Percentiles rank a stretch among this genome's conserved stretches.
phyloP scores from a whole-genome alignment of 2,113 vertebrate species.

The Formicarius rufipectus region DNA sequence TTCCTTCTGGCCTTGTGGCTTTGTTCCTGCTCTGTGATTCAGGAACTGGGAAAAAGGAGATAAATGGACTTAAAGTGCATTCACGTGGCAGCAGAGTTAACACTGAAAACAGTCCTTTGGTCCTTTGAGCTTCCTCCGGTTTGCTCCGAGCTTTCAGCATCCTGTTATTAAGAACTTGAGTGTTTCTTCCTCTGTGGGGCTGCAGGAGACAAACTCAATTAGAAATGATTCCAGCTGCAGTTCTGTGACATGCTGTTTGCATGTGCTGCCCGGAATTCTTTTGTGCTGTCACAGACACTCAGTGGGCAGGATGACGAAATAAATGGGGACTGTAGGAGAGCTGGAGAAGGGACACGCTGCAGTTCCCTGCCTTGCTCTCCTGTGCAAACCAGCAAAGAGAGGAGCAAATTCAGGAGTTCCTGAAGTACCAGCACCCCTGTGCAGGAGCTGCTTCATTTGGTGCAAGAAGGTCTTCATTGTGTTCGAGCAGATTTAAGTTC shows the following conservation, averaged over 20 bases:
- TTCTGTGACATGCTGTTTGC: not conserved
- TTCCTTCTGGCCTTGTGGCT: not conserved
- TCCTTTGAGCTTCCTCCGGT: not conserved
- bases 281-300: conserved; percentile 17
- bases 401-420: not conserved
- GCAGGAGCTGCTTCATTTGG: not conserved
- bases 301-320: not conserved
- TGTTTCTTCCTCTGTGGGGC: not conserved
- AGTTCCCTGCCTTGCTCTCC: not conserved
- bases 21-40: not conserved
- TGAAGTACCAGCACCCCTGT: not conserved
- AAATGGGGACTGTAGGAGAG: not conserved
- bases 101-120: not conserved
- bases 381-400: not conserved
- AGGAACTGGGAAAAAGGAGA: not conserved
- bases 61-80: not conserved
- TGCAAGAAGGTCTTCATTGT: not conserved
- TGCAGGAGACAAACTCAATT: not conserved
- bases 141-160: not conserved
- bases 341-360: accelerated
- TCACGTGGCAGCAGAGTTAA: not conserved
- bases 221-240: not conserved
- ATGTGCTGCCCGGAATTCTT: not conserved
- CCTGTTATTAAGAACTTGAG: not conserved
- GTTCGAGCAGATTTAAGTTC: not conserved